These are phyloP conservation scores for Graphium colonna DNA, from an alignment of 2,888 invertebrate species.

Conservation along the genomic window DNA sequence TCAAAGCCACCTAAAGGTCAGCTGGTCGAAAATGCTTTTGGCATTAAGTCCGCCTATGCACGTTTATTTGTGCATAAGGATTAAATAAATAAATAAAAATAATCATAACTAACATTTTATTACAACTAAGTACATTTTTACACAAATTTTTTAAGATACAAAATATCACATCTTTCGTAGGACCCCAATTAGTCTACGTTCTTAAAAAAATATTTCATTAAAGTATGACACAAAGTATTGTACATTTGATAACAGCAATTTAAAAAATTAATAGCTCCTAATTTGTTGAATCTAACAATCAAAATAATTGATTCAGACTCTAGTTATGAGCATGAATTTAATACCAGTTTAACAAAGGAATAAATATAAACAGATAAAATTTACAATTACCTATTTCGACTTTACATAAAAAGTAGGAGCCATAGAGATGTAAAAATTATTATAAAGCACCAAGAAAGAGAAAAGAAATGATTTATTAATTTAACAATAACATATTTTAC, in stretches of 20 bases:
- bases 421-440: too few relatives aligned
- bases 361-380: too few relatives aligned
- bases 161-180: conserved; percentile 53
- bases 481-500: too few relatives aligned
- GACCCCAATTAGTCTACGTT: conserved; percentile 2
- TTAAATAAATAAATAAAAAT: conserved; percentile 3
- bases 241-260: not conserved
- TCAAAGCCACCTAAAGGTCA: too few relatives aligned
- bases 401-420: too few relatives aligned
- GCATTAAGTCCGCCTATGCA: too few relatives aligned
- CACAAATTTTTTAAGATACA: conserved; percentile 42
- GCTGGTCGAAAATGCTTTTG: too few relatives aligned
- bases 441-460: too few relatives aligned
- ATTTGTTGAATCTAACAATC: not conserved
- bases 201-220: conserved; percentile 3
- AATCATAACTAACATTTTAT: conserved; percentile 26
- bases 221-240: conserved; percentile 16
- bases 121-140: conserved; percentile 40
- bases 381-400: too few relatives aligned
- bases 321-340: not conserved
- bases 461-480: too few relatives aligned
- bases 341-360: too few relatives aligned
- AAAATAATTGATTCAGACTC: not conserved
- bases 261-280: not conserved
- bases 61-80: too few relatives aligned